Conservation (phyloP, 2,888 invertebrate genomes). For the Sesamia inferens region DNA sequence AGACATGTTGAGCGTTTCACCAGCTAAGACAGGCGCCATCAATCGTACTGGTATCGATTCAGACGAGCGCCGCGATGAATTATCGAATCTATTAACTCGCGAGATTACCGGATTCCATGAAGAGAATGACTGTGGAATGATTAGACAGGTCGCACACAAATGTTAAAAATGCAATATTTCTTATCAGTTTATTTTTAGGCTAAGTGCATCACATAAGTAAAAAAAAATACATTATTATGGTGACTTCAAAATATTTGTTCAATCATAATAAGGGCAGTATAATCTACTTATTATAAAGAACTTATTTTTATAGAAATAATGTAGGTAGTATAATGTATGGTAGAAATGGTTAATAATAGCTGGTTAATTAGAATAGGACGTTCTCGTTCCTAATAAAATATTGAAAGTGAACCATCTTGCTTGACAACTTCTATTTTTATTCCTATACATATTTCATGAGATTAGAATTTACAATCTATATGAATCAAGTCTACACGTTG, state of each 20-base stretch:
- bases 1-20: constrained; percentile 66
- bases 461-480: constrained; percentile 1
- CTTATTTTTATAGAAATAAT: not conserved
- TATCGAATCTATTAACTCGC: constrained; percentile 89
- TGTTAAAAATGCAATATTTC: not conserved
- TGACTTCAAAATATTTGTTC: not conserved
- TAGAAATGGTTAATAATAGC: no score
- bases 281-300: not conserved
- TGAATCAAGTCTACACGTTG: constrained; percentile 69
- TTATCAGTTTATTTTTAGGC: no score
- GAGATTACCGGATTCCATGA: constrained; percentile 85
- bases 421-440: constrained; percentile 4
- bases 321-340: no score
- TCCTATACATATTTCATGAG: not conserved
- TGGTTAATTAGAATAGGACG: no score
- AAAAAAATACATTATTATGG: not conserved
- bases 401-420: not conserved
- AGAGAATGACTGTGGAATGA: constrained; percentile 58
- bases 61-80: constrained; percentile 84
- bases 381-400: not conserved
- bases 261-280: not conserved
- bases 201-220: not conserved
- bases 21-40: constrained; percentile 74
- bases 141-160: constrained; percentile 63
- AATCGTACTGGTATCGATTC: constrained; percentile 83